A percentile compares a stretch with the other conserved stretches of the same genome.
Evolutionary conservation across 2,113 vertebrate genomes (phyloP).

Genomic region (Empidonax alnorum): DNA sequence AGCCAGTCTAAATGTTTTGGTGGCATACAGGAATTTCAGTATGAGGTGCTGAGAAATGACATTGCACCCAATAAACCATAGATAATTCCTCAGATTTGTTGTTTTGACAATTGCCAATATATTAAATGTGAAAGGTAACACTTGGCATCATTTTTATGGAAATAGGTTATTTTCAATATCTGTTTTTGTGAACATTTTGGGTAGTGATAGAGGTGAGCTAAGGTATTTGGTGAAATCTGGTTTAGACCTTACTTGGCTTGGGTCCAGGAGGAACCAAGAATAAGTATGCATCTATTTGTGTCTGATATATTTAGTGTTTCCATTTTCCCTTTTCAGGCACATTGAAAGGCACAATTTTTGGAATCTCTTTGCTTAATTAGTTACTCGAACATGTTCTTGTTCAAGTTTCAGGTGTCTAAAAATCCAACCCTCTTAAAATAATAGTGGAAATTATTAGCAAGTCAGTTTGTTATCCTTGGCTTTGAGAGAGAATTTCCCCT

Average conservation of each 20-base stretch:
- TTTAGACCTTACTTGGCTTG: not conserved
- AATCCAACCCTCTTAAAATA: not conserved
- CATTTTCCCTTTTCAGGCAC: not conserved
- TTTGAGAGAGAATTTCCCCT: not conserved
- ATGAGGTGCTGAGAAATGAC: not conserved
- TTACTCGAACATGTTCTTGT: not conserved
- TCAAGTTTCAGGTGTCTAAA: not conserved
- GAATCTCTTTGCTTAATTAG: not conserved
- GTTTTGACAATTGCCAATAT: not conserved
- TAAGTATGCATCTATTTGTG: not conserved
- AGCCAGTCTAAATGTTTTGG: constrained; percentile 21
- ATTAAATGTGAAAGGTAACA: not conserved
- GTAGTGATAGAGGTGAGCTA: not conserved
- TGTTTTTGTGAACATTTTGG: not conserved
- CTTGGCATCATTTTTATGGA: not conserved
- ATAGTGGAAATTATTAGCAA: not conserved
- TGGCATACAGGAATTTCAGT: constrained; percentile 11
- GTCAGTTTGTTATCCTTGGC: not conserved
- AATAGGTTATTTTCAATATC: not conserved
- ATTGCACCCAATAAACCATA: not conserved
- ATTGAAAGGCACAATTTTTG: not conserved
- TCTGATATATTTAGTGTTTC: not conserved
- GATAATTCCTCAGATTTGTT: not conserved
- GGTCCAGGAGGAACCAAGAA: not conserved
- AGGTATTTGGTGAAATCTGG: not conserved